phyloP scores from a whole-genome alignment of 2,797 vertebrate genomes.

The Enteromius argenteus region DNA sequence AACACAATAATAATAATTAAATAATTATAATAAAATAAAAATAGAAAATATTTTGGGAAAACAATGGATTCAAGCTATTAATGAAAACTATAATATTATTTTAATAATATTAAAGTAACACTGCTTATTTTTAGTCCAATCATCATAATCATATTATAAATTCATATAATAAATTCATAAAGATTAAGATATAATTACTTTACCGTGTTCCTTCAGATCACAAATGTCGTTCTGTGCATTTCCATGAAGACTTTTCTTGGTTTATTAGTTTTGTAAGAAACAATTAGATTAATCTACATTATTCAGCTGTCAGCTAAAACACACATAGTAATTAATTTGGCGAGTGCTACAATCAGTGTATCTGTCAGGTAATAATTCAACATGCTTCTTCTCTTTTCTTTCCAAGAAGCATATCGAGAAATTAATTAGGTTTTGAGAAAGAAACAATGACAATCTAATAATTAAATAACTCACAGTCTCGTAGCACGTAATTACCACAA shows the following conservation, averaged over 20 bases:
- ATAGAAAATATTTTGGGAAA: not conserved
- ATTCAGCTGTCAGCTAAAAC: conserved; percentile 49
- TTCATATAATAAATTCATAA: not conserved
- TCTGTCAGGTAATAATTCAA: conserved; percentile 52
- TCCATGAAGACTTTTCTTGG: conserved; percentile 3
- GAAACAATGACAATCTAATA: conserved; percentile 65
- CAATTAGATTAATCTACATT: conserved; percentile 41
- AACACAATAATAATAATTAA: no score
- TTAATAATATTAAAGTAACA: not conserved
- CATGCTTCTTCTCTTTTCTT: conserved; percentile 47
- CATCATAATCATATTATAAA: not conserved
- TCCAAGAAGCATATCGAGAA: conserved; percentile 48
- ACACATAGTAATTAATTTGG: conserved; percentile 47
- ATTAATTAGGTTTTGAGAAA: conserved; percentile 54
- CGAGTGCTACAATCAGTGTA: conserved; percentile 35
- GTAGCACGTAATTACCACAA: conserved; percentile 65
- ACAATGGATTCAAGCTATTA: not conserved
- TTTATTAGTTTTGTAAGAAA: conserved; percentile 46
- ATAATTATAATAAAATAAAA: not conserved
- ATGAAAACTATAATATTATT: not conserved
- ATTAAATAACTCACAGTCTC: conserved; percentile 64
- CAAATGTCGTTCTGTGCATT: not conserved
- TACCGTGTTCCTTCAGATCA: conserved; percentile 1
- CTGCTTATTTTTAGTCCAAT: not conserved
- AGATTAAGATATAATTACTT: conserved; percentile 23